A percentile compares a stretch with the other conserved stretches of the same genome.
Evolutionary conservation across 1,140 invertebrate species (phyloP).

Genomic region (Mya arenaria): DNA sequence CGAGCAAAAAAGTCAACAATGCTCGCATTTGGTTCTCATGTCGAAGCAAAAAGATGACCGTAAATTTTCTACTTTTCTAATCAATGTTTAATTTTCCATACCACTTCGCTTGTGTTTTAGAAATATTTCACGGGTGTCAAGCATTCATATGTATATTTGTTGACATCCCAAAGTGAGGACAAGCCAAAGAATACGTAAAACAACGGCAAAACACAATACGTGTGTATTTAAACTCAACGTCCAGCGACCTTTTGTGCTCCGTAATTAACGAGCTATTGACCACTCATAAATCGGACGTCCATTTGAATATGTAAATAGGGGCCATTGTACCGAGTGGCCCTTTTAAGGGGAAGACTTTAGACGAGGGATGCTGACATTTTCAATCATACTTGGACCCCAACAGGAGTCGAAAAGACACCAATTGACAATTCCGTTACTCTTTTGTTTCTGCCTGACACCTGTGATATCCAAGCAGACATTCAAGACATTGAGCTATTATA

Average conservation of each 20-base stretch:
- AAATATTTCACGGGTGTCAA: slow-evolving; percentile 54
- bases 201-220: slow-evolving; percentile 24
- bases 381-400: slow-evolving; percentile 17
- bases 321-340: not conserved
- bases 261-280: slow-evolving; percentile 53
- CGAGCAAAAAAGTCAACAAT: no score
- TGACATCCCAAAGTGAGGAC: slow-evolving; percentile 23
- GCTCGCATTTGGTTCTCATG: no score
- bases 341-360: not conserved
- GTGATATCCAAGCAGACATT: no score
- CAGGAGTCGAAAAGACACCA: not conserved
- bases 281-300: slow-evolving; percentile 42
- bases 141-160: slow-evolving; percentile 39
- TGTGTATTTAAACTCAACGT: slow-evolving; percentile 6
- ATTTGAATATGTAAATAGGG: slow-evolving; percentile 54
- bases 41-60: no score
- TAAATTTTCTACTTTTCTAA: no score
- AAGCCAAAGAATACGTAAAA: slow-evolving; percentile 14
- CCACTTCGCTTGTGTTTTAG: no score
- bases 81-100: slow-evolving; percentile 45
- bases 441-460: not conserved
- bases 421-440: not conserved
- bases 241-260: slow-evolving; percentile 16
- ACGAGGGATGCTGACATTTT: slow-evolving; percentile 27
- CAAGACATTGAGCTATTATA: no score